Base-by-base conservation (phyloP, 2,113 vertebrate genomes). In the Pterophyllum scalare region DNA sequence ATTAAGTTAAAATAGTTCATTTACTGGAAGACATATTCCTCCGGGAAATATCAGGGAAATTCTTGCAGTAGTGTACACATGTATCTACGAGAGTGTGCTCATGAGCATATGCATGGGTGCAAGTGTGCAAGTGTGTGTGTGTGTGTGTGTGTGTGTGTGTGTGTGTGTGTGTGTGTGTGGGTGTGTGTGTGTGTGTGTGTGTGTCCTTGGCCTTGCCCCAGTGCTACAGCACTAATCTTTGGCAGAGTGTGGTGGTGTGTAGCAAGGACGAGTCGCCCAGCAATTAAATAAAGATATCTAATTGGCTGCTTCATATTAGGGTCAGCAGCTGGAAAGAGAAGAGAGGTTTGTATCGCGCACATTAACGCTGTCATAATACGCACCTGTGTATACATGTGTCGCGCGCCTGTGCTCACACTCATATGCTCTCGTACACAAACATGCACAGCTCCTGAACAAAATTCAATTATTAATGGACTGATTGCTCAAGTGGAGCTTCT, bases 381-480 rank as follows among this genome's bases (percentile, higher is more conserved):
- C 85, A 76, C 26, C 15, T 79, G 76, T 82, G 81, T 75, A 77
- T 77, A 62, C 85, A 84, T 28, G 52, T 57, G 28, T 13, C 89
- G 31, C 74, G 62, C 84, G 15, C 61, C 2, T 40, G 58, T 46
- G 60, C 83, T 79, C 87, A 88, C 89, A 90, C 96, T 95, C 94
- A 95, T 79, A 75, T 79, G 40, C 87, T 79, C 84, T 40, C 87
- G 76, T 86, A 89, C 93, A 85, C 88, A 91, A 88, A 83, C 93
- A 86, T 92, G 94, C 95, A 95, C 94, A 91, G 94, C 96, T 95
- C 96, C 95, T 96, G 96, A 97, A 97, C 96, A 94, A 97, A 98
- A 99, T 98, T 98, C 96, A 99, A 98, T 99, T 98, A 98, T 98
- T 99, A 97, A 98, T 99, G 96, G 96, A 95, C 96, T 97, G 96